These are phyloP conservation scores for Aeoliscus strigatus DNA, from an alignment of 2,797 vertebrate genomes.

Conservation along the genomic window DNA sequence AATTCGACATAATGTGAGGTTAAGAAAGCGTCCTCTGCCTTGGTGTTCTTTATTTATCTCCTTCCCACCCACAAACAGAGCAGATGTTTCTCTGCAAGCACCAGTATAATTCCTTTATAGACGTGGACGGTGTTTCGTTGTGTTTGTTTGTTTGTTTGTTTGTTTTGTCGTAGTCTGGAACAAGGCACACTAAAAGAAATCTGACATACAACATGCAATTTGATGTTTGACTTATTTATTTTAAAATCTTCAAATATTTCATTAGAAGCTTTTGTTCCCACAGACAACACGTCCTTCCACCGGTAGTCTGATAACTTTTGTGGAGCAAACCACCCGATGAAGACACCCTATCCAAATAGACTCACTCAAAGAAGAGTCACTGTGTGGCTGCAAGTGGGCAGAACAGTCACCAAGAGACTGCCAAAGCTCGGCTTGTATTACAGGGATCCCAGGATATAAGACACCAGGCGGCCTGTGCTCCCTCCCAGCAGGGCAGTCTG, in stretches of 20 bases:
- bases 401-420: conserved; percentile 62
- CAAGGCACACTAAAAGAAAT: too few relatives aligned
- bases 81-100: conserved; percentile 16
- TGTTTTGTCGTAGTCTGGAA: too few relatives aligned
- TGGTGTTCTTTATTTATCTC: conserved; percentile 19
- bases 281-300: too few relatives aligned
- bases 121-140: too few relatives aligned
- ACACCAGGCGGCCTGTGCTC: conserved; percentile 76
- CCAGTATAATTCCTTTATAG: too few relatives aligned
- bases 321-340: conserved; percentile 53
- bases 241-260: too few relatives aligned
- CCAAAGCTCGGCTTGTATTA: conserved; percentile 83
- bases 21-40: conserved; percentile 20
- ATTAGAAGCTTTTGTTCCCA: too few relatives aligned
- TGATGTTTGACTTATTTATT: too few relatives aligned
- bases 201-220: too few relatives aligned
- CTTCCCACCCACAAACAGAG: conserved; percentile 20
- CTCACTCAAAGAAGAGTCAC: conserved; percentile 48
- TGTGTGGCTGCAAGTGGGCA: conserved; percentile 64
- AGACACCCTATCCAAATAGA: conserved; percentile 55
- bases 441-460: conserved; percentile 86
- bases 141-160: too few relatives aligned
- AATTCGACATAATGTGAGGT: conserved; percentile 31
- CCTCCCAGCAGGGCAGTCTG: conserved; percentile 76
- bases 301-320: conserved; percentile 33